phyloP scores from a whole-genome alignment of 2,113 vertebrate species.

The Eurystomus gularis region DNA sequence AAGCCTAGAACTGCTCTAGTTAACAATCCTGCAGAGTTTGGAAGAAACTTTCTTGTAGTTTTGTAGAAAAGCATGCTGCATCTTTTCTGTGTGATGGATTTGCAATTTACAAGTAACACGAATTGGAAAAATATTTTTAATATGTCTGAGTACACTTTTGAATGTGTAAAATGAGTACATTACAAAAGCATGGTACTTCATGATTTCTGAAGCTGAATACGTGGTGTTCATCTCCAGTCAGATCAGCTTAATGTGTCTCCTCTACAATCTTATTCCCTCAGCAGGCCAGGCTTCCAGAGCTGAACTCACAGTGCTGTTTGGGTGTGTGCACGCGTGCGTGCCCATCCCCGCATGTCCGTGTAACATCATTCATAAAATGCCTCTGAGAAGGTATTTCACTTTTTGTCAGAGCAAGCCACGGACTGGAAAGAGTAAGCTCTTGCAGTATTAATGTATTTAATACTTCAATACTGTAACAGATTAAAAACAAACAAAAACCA shows the following conservation, averaged over 20 bases:
- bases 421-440: background rate
- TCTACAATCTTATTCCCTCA: background rate
- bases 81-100: background rate
- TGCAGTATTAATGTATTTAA: background rate
- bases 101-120: background rate
- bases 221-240: background rate
- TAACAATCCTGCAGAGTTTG: background rate
- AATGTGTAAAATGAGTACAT: background rate
- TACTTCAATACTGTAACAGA: background rate
- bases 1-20: background rate
- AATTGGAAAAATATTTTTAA: background rate
- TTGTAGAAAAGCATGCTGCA: background rate
- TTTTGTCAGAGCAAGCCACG: background rate
- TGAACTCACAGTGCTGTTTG: rapidly evolving
- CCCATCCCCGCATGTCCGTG: background rate
- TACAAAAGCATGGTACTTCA: background rate
- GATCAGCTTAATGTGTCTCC: background rate
- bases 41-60: background rate
- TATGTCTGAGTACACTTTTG: background rate
- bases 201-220: background rate
- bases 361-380: background rate
- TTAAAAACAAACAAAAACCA: background rate
- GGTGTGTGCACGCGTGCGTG: too few species aligned
- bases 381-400: background rate
- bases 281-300: background rate